A percentile compares a stretch with the other conserved stretches of the same genome.
These are phyloP conservation scores for Cyaniris semiargus DNA, from an alignment of 2,888 invertebrate species.

Conservation along the genomic window DNA sequence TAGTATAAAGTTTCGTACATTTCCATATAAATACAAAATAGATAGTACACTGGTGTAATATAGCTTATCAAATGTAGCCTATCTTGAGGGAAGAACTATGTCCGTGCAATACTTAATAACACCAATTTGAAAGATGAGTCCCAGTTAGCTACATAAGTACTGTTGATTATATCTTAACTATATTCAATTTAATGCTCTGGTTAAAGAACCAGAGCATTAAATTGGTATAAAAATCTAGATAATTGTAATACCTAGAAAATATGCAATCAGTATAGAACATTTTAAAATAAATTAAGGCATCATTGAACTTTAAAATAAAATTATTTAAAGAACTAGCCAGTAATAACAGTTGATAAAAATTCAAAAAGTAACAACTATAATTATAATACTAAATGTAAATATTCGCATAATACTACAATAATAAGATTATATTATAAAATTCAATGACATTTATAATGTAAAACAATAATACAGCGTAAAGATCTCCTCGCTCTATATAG, in stretches of 20 bases:
- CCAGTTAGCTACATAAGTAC: conserved; percentile 19
- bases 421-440: not conserved
- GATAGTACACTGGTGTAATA: not conserved
- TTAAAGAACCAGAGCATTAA: conserved; percentile 13
- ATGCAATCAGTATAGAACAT: not conserved
- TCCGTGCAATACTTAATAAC: conserved; percentile 17
- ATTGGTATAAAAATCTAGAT: conserved; percentile 20
- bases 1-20: not conserved
- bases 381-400: not conserved
- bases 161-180: conserved; percentile 5
- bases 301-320: not conserved
- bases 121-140: conserved; percentile 26
- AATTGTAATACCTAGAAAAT: not conserved
- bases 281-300: not conserved
- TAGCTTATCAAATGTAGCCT: conserved; percentile 13
- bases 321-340: not conserved
- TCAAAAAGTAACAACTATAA: not conserved
- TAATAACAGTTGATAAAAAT: not conserved
- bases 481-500: not conserved
- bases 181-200: too few species aligned
- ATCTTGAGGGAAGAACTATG: conserved; percentile 17
- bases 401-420: not conserved
- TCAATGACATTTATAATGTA: not conserved
- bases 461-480: not conserved
- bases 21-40: not conserved